phyloP scores from a whole-genome alignment of 2,113 vertebrate genomes.

The Cromileptes altivelis region DNA sequence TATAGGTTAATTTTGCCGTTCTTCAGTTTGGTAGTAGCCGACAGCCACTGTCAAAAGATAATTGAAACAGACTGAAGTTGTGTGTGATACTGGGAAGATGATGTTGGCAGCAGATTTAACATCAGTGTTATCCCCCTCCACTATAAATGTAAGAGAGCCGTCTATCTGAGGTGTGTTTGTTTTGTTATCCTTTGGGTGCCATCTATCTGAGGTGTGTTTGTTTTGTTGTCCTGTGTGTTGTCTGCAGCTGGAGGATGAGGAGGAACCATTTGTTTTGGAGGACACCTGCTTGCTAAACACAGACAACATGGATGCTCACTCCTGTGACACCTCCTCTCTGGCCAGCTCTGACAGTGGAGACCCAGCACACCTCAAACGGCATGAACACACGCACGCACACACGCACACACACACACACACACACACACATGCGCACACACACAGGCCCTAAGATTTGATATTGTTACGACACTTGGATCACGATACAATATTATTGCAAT shows the following conservation, averaged over 20 bases:
- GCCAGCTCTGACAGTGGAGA: constrained; percentile 99
- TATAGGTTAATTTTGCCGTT: no score
- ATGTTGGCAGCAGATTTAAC: not conserved
- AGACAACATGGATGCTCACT: constrained; percentile 93
- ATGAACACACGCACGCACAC: constrained; percentile 28
- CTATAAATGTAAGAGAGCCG: not conserved
- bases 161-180: not conserved
- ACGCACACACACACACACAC: constrained; percentile 10
- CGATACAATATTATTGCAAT: no score
- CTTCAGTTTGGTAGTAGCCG: no score
- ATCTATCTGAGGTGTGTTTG: not conserved
- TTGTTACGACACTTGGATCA: no score
- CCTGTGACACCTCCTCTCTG: constrained; percentile 96
- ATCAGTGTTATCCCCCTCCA: not conserved
- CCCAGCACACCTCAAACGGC: constrained; percentile 92
- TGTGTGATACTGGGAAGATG: not conserved
- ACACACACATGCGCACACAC: constrained; percentile 9
- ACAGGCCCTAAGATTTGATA: not conserved
- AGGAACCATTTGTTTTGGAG: constrained; percentile 94
- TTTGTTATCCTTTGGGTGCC: not conserved
- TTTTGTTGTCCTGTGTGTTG: not conserved
- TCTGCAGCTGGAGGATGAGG: constrained; percentile 94
- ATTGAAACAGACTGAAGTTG: not conserved
- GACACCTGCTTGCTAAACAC: constrained; percentile 93
- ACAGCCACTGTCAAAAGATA: no score